phyloP scores from a whole-genome alignment of 2,888 invertebrate species.

The Asteroscopus sphinx region DNA sequence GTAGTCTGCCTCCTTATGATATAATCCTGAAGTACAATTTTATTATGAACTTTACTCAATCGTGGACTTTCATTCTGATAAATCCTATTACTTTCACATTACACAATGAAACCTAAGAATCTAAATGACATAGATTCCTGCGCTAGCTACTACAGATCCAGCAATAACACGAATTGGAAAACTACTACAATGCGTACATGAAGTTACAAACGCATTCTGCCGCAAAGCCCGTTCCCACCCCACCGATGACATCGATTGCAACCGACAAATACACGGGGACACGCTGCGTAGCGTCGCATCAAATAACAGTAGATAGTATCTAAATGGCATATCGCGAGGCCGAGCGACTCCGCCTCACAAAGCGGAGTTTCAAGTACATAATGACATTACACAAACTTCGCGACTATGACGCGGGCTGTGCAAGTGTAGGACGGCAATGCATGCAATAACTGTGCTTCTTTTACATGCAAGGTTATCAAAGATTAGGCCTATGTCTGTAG shows the following conservation, averaged over 20 bases:
- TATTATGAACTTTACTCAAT: too few relatives aligned
- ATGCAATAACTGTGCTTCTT: too few relatives aligned
- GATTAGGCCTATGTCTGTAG: too few relatives aligned
- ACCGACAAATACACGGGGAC: constrained; percentile 9
- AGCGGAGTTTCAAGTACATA: constrained; percentile 69
- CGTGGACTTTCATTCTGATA: too few relatives aligned
- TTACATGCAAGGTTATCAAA: too few relatives aligned
- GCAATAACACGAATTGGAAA: constrained; percentile 35
- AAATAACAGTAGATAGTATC: constrained; percentile 50
- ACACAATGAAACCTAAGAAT: too few relatives aligned
- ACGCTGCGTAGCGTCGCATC: constrained; percentile 7
- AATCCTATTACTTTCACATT: too few relatives aligned
- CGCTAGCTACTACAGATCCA: background rate
- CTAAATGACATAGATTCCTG: background rate
- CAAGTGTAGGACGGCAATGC: constrained; percentile 26
- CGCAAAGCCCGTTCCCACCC: constrained; percentile 34
- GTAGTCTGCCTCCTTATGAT: too few relatives aligned
- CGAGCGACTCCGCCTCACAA: constrained; percentile 61
- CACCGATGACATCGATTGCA: constrained; percentile 43
- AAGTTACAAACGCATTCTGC: constrained; percentile 23
- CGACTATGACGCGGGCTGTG: constrained; percentile 38
- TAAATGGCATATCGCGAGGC: constrained; percentile 55
- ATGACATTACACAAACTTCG: constrained; percentile 74
- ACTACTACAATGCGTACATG: constrained; percentile 34
- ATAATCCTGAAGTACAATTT: too few relatives aligned